Conservation (phyloP, 2,888 invertebrate species). For the Limnephilus marmoratus region DNA sequence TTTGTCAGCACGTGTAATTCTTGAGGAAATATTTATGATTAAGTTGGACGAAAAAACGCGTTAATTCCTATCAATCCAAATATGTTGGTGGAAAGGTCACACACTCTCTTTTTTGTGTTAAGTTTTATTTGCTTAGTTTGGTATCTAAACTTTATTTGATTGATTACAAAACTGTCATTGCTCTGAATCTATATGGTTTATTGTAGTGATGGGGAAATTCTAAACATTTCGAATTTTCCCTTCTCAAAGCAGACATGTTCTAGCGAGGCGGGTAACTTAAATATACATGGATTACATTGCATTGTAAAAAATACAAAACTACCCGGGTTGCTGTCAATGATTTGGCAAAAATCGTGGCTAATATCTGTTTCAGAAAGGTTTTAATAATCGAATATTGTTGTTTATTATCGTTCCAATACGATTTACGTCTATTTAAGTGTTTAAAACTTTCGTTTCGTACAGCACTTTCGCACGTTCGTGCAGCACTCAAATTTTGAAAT, state of each 20-base stretch:
- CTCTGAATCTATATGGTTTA: neutral
- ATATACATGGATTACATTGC: no score
- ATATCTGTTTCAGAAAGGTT: neutral
- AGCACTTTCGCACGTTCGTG: no score
- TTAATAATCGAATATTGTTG: neutral
- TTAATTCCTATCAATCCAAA: neutral
- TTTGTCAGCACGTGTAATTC: neutral
- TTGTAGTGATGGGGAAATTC: neutral
- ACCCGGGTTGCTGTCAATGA: no score
- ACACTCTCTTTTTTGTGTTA: neutral
- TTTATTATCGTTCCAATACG: neutral
- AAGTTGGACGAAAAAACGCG: neutral
- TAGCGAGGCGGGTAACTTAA: no score
- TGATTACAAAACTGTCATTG: neutral
- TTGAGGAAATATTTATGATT: neutral
- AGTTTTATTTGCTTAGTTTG: neutral
- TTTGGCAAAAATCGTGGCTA: neutral
- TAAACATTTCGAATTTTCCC: neutral
- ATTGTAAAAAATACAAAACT: no score
- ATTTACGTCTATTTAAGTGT: no score
- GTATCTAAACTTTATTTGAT: neutral
- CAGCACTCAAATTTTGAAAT: no score
- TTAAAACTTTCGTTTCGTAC: no score
- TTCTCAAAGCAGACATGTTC: neutral
- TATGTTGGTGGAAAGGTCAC: neutral